phyloP scores from a whole-genome alignment of 1,140 invertebrate species.

The Papilio helenus region DNA sequence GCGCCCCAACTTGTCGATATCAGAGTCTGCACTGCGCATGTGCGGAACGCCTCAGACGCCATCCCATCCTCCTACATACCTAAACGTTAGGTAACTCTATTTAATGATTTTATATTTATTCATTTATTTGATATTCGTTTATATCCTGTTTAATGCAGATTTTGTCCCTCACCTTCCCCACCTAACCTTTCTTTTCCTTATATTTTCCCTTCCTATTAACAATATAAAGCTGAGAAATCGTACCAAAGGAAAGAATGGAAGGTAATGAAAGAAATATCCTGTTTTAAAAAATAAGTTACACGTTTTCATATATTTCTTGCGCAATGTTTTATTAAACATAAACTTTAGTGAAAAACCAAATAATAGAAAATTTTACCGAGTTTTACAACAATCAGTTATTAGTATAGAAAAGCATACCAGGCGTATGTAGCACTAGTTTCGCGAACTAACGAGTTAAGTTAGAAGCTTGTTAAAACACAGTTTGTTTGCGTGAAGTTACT shows the following conservation, averaged over 20 bases:
- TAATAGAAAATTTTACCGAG: neutral
- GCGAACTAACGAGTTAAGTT: slow-evolving; percentile 31
- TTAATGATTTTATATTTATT: neutral
- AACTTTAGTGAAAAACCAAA: neutral
- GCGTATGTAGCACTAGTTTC: neutral
- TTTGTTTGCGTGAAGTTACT: slow-evolving; percentile 32
- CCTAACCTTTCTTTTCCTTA: too few relatives aligned
- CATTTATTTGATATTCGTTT: neutral
- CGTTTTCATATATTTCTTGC: neutral
- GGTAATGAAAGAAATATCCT: too few relatives aligned
- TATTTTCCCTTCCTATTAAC: too few relatives aligned
- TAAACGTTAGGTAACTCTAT: slow-evolving; percentile 6
- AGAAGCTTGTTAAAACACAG: slow-evolving; percentile 35
- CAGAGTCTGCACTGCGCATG: slow-evolving; percentile 62
- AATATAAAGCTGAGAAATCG: too few relatives aligned
- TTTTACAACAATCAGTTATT: neutral
- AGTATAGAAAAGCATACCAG: neutral
- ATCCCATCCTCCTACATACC: slow-evolving; percentile 40
- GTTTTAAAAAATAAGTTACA: too few relatives aligned
- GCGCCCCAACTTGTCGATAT: slow-evolving; percentile 63
- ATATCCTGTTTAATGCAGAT: too few relatives aligned
- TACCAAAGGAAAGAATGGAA: too few relatives aligned
- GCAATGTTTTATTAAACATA: neutral
- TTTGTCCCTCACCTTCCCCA: too few relatives aligned
- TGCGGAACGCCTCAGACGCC: slow-evolving; percentile 58